These are phyloP conservation scores for Ptycholaimellus sp. DNA, from an alignment of 2,888 invertebrate species.

Conservation along the genomic window DNA sequence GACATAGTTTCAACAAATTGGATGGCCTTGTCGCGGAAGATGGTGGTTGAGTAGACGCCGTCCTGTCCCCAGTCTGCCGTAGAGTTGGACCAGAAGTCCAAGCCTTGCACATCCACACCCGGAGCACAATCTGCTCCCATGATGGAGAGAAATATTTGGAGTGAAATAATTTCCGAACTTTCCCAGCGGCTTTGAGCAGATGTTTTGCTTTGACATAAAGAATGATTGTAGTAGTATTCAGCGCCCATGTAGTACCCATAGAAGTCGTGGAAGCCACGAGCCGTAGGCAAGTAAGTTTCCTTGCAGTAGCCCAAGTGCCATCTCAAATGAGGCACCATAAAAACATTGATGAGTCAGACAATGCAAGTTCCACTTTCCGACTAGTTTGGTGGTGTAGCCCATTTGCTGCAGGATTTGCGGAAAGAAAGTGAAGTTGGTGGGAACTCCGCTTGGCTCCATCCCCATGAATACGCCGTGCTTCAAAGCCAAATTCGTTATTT, in stretches of 20 bases:
- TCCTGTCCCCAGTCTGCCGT: constrained; percentile 15
- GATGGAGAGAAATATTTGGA: too few species aligned
- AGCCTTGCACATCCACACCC: constrained; percentile 13
- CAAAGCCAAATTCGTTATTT: too few species aligned
- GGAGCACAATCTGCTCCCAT: constrained; percentile 14
- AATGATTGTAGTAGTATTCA: constrained; percentile 20
- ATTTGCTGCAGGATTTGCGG: constrained; percentile 20
- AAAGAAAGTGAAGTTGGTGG: constrained; percentile 21
- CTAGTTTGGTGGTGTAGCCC: constrained; percentile 24
- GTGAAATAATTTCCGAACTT: too few species aligned
- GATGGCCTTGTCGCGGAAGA: background rate
- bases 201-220: too few species aligned
- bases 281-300: constrained; percentile 27
- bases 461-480: constrained; percentile 23
- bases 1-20: background rate
- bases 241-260: constrained; percentile 28
- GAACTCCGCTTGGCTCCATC: constrained; percentile 23
- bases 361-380: constrained; percentile 13
- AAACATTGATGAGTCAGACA: background rate
- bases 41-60: constrained; percentile 19
- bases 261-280: constrained; percentile 32
- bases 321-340: constrained; percentile 15
- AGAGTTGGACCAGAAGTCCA: constrained; percentile 17
- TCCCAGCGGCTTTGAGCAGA: too few species aligned
- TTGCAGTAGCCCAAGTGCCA: constrained; percentile 34